Evolutionary conservation across 2,113 vertebrate species (phyloP), one percentile per base, ranked within the genome.

Genomic region (Malurus elegans): DNA sequence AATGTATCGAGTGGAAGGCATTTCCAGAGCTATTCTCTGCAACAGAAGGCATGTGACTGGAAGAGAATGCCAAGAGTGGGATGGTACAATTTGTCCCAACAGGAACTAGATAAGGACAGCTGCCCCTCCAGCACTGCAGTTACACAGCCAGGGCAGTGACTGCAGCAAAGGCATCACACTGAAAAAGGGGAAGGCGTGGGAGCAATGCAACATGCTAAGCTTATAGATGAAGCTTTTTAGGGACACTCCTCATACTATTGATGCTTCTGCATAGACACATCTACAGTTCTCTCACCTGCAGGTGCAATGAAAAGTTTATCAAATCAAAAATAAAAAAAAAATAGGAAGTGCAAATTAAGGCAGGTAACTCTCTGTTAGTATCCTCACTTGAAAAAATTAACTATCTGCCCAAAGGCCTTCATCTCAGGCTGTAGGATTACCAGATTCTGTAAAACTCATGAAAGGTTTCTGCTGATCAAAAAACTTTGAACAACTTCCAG

Each of bases 1-100:
- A 6, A 0, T 29, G 15, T 3, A 36, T 6, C 1, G 5, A 78
- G 47, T 0, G 6, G 12, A 40, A 28, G 18, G 11, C 10, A 65
- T 9, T 62, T 50, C 50, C 62, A 32, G 7, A 9, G 57, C 65
- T 80, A 0, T 28, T 36, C 40, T 54, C 42, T 40, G 26, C 70
- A 60, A 29, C 15, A 74, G 31, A 40, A 50, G 17, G 47, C 9
- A 7, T 0, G 18, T n/a, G 51, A 57, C 1, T 29, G 23, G 42
- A 69, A 47, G 12, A 56, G 53, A 86, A 60, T 6, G 26, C 28
- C 40, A 40, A 28, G 13, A 76, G 34, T 2, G 0, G 58, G 54
- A 70, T 3, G 8, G 42, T 15, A 34, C 40, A 12, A 5, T 58
- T 4, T 28, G 17, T 45, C 32, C 62, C 48, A 82, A 48, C 14